Conservation (phyloP, 2,888 invertebrate genomes). For the Ophioninae sp. region DNA sequence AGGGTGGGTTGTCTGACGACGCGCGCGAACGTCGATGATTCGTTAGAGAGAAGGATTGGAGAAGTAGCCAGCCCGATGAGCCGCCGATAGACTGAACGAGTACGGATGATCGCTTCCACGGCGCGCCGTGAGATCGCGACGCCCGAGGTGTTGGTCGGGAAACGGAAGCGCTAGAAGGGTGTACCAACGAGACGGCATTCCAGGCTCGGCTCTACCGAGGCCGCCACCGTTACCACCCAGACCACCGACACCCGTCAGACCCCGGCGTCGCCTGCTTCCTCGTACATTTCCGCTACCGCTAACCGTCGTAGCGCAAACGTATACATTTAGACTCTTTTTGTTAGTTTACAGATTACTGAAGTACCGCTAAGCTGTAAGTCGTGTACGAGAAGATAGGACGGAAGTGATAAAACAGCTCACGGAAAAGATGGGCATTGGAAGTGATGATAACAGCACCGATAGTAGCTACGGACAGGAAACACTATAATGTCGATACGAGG, state of each 20-base stretch:
- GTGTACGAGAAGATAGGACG: background rate
- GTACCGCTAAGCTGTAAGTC: slow-evolving; percentile 27
- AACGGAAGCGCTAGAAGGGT: slow-evolving; percentile 95
- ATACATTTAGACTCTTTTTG: slow-evolving; percentile 59
- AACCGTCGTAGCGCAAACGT: slow-evolving; percentile 76
- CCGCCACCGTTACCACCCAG: slow-evolving; percentile 80
- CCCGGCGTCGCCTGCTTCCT: slow-evolving; percentile 78
- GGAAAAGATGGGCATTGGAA: background rate
- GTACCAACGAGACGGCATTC: slow-evolving; percentile 93
- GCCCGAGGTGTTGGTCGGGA: slow-evolving; percentile 95
- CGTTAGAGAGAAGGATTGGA: slow-evolving; percentile 86
- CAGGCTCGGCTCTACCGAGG: slow-evolving; percentile 81
- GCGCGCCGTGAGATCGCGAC: slow-evolving; percentile 87
- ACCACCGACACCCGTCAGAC: slow-evolving; percentile 78
- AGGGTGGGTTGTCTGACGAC: slow-evolving; percentile 60
- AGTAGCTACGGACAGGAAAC: slow-evolving; percentile 5
- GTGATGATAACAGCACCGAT: slow-evolving; percentile 6
- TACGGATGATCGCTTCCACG: slow-evolving; percentile 84
- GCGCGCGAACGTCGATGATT: slow-evolving; percentile 38
- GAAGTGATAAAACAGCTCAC: background rate
- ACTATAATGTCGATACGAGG: background rate
- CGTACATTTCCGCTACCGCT: slow-evolving; percentile 78
- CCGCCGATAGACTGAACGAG: slow-evolving; percentile 86
- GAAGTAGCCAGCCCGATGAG: slow-evolving; percentile 92
- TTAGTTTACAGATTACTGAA: slow-evolving; percentile 44